phyloP scores from a whole-genome alignment of 2,797 vertebrate species.

The Hemibagrus guttatus region DNA sequence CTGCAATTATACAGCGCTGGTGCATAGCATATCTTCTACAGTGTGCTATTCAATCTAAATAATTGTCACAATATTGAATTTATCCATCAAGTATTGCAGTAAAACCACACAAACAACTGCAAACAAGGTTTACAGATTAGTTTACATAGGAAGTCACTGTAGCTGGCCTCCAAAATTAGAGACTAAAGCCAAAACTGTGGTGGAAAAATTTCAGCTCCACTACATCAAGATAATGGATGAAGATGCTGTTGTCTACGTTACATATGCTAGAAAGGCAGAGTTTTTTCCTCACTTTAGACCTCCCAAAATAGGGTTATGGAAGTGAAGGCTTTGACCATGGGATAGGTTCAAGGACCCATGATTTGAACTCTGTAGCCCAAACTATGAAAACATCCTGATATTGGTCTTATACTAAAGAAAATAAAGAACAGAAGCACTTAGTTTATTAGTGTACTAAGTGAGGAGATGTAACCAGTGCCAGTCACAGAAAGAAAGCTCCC shows the following conservation, averaged over 20 bases:
- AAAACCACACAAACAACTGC: slow-evolving; percentile 35
- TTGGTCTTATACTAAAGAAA: neutral
- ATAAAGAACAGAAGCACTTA: neutral
- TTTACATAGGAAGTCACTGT: slow-evolving; percentile 25
- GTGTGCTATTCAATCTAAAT: neutral
- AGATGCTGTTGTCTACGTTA: slow-evolving; percentile 23
- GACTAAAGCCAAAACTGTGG: slow-evolving; percentile 25
- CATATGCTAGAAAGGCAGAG: slow-evolving; percentile 9
- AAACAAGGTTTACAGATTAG: slow-evolving; percentile 19
- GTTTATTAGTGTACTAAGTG: neutral
- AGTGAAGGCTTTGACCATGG: slow-evolving; percentile 41
- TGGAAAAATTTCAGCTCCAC: slow-evolving; percentile 27
- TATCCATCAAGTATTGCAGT: slow-evolving; percentile 9
- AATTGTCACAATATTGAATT: slow-evolving; percentile 26
- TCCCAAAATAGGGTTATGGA: slow-evolving; percentile 28
- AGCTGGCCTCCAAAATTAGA: slow-evolving; percentile 5
- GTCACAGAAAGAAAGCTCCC: neutral
- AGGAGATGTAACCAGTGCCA: neutral
- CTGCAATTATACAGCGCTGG: neutral
- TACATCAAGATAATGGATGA: slow-evolving; percentile 40
- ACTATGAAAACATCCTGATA: slow-evolving; percentile 29
- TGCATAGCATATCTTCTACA: neutral
- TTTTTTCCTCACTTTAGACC: neutral
- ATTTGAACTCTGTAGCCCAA: slow-evolving; percentile 20
- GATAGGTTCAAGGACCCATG: slow-evolving; percentile 38